Base-by-base conservation (phyloP, 2,888 invertebrate species). In the Gasteruption jaculator region DNA sequence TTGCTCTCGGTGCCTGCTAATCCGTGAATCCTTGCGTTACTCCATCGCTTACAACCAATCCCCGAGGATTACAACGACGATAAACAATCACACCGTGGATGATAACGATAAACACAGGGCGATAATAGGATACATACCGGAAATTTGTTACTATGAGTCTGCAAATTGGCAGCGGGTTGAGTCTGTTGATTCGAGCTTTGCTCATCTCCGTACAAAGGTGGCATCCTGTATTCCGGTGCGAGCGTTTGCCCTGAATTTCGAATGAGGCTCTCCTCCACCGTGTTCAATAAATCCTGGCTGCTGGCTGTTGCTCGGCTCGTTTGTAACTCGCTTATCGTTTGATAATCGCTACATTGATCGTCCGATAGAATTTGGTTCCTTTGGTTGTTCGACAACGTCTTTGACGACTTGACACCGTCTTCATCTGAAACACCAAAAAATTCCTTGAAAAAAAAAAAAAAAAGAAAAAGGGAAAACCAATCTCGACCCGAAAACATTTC, bases 71-170 rank as follows among this genome's bases (percentile, higher is more conserved):
- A n/a, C n/a, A n/a, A n/a, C n/a, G n/a, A n/a, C n/a, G n/a, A n/a
- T n/a, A n/a, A n/a, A n/a, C n/a, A n/a, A n/a, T n/a, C n/a, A n/a
- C n/a, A n/a, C n/a, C n/a, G n/a, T n/a, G n/a, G n/a, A n/a, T n/a
- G n/a, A n/a, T n/a, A n/a, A n/a, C n/a, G n/a, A n/a, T n/a, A n/a
- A n/a, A n/a, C n/a, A n/a, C n/a, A n/a, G n/a, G n/a, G n/a, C n/a
- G n/a, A n/a, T n/a, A n/a, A n/a, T n/a, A n/a, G 76, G 81, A 12
- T n/a, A 49, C 58, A 81, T 74, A 86, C 86, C 65, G 86, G 86
- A 73, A 86, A 86, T 68, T 86, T 86, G 56, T 79, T 83, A 54
- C 86, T 86, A 70, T 86, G 86, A 19, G 86, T 86, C 67, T 85
- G 85, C 12, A 85, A 74, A 54, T 61, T 68, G 31, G 63, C 68